These are phyloP conservation scores for Neosalanx taihuensis DNA, from an alignment of 2,797 vertebrate species.

Conservation along the genomic window DNA sequence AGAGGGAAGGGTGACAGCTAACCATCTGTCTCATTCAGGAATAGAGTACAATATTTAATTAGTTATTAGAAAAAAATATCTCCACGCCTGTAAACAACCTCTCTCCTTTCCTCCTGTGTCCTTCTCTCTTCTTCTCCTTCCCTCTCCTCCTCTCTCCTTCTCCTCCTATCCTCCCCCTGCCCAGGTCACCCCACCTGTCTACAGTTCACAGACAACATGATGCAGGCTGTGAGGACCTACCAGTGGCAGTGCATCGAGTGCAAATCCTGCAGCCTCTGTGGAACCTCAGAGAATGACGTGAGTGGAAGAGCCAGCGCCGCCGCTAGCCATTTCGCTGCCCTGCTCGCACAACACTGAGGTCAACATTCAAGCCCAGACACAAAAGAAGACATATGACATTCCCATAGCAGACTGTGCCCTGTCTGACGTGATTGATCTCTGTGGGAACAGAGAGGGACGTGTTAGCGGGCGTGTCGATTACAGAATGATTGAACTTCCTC, in stretches of 20 bases:
- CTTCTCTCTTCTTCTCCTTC: conserved; percentile 23
- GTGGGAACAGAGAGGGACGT: no score
- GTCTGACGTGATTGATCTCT: no score
- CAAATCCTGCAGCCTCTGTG: conserved; percentile 98
- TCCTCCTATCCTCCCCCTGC: background rate
- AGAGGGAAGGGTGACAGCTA: background rate
- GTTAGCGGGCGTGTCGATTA: background rate
- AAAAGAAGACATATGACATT: no score
- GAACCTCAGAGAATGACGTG: conserved; percentile 98
- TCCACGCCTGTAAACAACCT: background rate
- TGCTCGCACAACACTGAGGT: no score
- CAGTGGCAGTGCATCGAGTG: conserved; percentile 99
- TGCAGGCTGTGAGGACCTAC: conserved; percentile 94
- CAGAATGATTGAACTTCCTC: background rate
- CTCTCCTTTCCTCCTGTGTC: background rate
- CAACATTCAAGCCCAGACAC: no score
- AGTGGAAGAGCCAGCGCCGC: conserved; percentile 40
- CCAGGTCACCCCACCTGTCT: conserved; percentile 96
- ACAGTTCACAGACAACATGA: conserved; percentile 99
- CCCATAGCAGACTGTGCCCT: no score
- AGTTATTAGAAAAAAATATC: no score
- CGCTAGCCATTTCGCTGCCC: no score
- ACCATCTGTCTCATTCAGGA: conserved; percentile 28
- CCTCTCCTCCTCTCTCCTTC: conserved; percentile 50
- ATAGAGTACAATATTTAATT: no score